Conservation (phyloP, 2,113 vertebrate species). For the Heterotis niloticus region DNA sequence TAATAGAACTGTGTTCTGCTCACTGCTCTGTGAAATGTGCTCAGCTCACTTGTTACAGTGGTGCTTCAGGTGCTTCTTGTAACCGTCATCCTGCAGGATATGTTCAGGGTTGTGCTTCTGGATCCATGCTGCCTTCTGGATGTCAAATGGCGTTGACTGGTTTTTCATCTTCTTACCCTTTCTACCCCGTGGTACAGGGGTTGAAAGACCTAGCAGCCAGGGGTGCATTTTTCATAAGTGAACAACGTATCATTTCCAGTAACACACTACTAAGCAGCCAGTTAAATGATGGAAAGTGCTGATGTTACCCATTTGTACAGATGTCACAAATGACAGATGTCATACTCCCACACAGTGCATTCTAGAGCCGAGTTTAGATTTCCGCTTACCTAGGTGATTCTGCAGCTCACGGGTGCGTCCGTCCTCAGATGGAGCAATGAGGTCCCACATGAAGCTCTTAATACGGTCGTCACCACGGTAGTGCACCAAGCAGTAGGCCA, state of each 20-base stretch:
- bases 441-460: slow-evolving; percentile 98
- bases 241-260: background rate
- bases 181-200: slow-evolving; percentile 89
- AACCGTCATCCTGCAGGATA: slow-evolving; percentile 92
- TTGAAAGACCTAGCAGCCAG: slow-evolving; percentile 75
- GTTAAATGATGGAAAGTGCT: background rate
- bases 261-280: background rate
- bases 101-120: slow-evolving; percentile 96
- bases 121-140: slow-evolving; percentile 97
- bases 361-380: background rate
- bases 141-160: slow-evolving; percentile 91
- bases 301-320: background rate
- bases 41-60: slow-evolving; percentile 94
- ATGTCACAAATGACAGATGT: background rate
- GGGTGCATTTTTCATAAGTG: background rate
- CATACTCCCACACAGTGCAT: background rate
- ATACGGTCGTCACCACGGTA: slow-evolving; percentile 97
- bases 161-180: slow-evolving; percentile 98
- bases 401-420: slow-evolving; percentile 88
- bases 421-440: slow-evolving; percentile 89
- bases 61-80: slow-evolving; percentile 97
- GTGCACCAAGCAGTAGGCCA: slow-evolving; percentile 91
- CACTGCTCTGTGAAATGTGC: too few relatives aligned
- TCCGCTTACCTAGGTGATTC: slow-evolving; percentile 80
- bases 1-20: too few relatives aligned